Percentiles rank a stretch among this genome's conserved stretches.
These are phyloP conservation scores for Syngnathus scovelli DNA, from an alignment of 2,113 vertebrate genomes.

Conservation along the genomic window DNA sequence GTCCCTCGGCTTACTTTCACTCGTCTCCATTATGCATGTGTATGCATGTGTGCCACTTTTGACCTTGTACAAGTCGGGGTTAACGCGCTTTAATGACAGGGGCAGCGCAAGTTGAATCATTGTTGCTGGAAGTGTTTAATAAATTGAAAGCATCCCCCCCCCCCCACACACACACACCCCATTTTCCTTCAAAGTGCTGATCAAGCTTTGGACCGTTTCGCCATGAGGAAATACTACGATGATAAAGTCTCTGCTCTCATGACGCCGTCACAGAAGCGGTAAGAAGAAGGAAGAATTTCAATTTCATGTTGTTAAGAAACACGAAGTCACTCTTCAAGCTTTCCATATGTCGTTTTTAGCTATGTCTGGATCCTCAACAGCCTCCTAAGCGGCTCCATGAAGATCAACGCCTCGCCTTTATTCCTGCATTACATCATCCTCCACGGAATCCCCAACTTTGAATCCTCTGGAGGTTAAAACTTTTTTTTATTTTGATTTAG, in stretches of 20 bases:
- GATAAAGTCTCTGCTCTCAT: conserved; percentile 93
- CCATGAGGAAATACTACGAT: conserved; percentile 97
- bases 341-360: conserved; percentile 57
- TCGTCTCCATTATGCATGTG: conserved; percentile 40
- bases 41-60: conserved; percentile 26
- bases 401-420: conserved; percentile 85
- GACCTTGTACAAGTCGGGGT: conserved; percentile 39
- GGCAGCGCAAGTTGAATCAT: conserved; percentile 39
- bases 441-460: conserved; percentile 84
- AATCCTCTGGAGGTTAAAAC: conserved; percentile 77
- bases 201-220: conserved; percentile 94
- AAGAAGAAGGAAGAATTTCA: conserved; percentile 36
- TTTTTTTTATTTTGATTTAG: conserved; percentile 36
- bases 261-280: conserved; percentile 96
- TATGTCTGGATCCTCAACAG: conserved; percentile 91
- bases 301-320: too few relatives aligned
- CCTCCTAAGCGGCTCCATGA: conserved; percentile 86
- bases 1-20: conserved; percentile 61
- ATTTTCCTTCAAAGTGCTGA: conserved; percentile 79
- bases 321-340: background rate
- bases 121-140: conserved; percentile 51
- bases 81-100: conserved; percentile 45
- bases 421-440: conserved; percentile 89
- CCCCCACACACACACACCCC: conserved; percentile 16
- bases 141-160: background rate